Conservation (phyloP, 2,113 vertebrate genomes). For the Rhodinocichla rosea region DNA sequence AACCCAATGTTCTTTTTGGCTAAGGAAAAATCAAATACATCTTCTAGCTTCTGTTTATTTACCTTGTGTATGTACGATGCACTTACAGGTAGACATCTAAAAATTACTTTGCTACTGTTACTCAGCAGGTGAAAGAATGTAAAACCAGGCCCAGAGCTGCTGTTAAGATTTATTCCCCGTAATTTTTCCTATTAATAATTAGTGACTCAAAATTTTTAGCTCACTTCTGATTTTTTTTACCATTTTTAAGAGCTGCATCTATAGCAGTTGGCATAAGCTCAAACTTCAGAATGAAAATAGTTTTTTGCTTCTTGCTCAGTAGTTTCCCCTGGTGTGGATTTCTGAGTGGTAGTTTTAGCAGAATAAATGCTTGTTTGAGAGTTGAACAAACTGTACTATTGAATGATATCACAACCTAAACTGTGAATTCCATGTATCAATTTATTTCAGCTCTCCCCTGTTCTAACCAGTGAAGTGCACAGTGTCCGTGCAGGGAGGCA, state of each 20-base stretch:
- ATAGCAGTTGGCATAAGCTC: background rate
- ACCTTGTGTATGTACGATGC: background rate
- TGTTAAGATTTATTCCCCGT: background rate
- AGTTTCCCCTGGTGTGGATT: background rate
- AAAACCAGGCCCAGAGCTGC: background rate
- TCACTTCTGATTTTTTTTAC: background rate
- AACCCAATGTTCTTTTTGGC: background rate
- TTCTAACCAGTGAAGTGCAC: slow-evolving; percentile 92
- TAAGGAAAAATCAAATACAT: background rate
- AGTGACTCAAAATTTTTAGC: background rate
- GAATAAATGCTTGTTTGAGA: background rate
- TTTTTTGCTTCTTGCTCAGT: background rate
- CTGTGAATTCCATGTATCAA: background rate
- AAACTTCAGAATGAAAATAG: background rate
- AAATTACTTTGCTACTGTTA: background rate
- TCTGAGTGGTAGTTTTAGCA: background rate
- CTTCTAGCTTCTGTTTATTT: background rate
- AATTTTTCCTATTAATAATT: background rate
- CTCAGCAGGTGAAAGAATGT: background rate
- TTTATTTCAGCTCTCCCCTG: slow-evolving; percentile 77
- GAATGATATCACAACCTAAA: background rate
- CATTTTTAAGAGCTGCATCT: background rate
- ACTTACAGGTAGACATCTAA: background rate
- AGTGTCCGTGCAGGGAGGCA: slow-evolving; percentile 94
- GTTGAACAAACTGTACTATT: background rate